phyloP scores from a whole-genome alignment of 2,113 vertebrate species.

The Macaca nemestrina region DNA sequence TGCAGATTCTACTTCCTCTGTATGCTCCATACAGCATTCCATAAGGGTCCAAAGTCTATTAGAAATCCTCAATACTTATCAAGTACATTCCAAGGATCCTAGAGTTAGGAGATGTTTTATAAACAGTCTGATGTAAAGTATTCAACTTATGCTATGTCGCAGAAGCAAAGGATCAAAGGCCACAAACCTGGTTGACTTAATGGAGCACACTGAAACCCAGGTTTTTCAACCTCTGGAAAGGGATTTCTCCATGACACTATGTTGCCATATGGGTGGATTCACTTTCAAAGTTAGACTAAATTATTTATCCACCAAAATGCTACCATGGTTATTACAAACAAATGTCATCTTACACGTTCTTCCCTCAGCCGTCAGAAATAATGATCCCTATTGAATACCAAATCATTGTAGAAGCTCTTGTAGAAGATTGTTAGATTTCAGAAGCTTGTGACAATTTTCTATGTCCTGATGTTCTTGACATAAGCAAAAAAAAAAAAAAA shows the following conservation, averaged over 20 bases:
- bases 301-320: not conserved
- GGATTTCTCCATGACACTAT: not conserved
- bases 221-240: not conserved
- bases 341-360: not conserved
- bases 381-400: not conserved
- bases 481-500: not conserved
- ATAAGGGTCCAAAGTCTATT: not conserved
- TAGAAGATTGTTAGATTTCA: not conserved
- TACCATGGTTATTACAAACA: not conserved
- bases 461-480: not conserved
- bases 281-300: constrained; percentile 12
- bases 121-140: not conserved
- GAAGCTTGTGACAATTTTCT: not conserved
- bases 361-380: not conserved
- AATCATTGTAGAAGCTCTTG: not conserved
- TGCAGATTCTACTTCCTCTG: not conserved
- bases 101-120: not conserved
- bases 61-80: not conserved
- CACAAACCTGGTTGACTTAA: not conserved
- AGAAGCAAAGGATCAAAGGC: not conserved
- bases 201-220: not conserved
- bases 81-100: not conserved
- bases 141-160: not conserved
- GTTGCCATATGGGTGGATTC: not conserved
- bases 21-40: not conserved